Conservation (phyloP, 2,113 vertebrate species). For the Pandion haliaetus region DNA sequence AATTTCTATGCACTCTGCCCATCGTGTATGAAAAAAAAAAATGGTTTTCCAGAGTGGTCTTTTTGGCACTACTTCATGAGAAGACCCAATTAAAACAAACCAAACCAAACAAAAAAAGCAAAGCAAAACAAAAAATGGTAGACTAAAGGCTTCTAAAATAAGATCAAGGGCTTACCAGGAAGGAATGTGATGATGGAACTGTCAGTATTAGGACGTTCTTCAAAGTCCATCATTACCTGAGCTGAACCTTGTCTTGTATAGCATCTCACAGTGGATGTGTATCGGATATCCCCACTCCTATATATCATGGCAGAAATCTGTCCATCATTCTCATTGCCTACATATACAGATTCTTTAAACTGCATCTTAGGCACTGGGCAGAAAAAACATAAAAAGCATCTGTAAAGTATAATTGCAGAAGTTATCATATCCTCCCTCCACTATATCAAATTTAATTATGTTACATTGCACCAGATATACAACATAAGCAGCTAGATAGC, state of each 20-base stretch:
- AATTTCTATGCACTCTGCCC: neutral
- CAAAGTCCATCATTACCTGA: constrained; percentile 95
- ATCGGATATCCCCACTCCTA: constrained; percentile 84
- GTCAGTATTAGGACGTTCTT: constrained; percentile 92
- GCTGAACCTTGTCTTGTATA: constrained; percentile 93
- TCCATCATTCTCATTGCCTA: constrained; percentile 81
- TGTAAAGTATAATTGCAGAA: neutral
- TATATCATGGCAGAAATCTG: constrained; percentile 78
- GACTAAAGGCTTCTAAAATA: neutral
- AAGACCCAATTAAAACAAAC: neutral
- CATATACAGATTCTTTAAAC: constrained; percentile 82
- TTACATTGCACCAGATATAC: neutral
- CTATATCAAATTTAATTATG: neutral
- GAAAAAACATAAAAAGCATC: neutral
- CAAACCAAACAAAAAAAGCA: neutral
- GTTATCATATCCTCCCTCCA: neutral
- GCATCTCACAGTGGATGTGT: constrained; percentile 88
- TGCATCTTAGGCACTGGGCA: constrained; percentile 90
- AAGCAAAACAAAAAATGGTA: neutral
- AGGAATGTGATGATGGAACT: constrained; percentile 84
- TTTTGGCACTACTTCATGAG: neutral
- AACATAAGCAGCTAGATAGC: neutral
- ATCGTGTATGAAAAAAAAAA: neutral
- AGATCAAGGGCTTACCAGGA: constrained; percentile 77
- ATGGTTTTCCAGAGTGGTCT: neutral